Evolutionary conservation across 2,888 invertebrate genomes (phyloP).

Genomic region (Cheilosia urbana): DNA sequence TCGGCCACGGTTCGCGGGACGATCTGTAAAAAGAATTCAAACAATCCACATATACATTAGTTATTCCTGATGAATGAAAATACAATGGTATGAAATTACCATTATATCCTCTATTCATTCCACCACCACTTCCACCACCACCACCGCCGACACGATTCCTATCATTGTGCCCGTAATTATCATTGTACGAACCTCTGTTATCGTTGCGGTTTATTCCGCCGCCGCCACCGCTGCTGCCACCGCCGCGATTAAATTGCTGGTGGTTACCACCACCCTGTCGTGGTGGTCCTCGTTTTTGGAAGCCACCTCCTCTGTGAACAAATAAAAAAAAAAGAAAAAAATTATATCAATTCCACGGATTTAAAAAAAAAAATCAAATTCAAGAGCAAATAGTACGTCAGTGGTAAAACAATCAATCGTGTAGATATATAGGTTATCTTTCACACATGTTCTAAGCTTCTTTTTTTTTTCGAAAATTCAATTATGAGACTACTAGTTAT

Average conservation of each 20-base stretch:
- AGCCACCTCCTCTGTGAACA: conserved; percentile 82
- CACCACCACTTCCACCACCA: conserved; percentile 81
- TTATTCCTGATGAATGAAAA: conserved; percentile 54
- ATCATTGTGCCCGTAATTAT: conserved; percentile 83
- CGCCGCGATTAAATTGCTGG: conserved; percentile 80
- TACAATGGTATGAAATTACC: conserved; percentile 81
- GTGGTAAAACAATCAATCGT: not conserved
- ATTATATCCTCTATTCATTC: conserved; percentile 85
- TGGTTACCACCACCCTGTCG: conserved; percentile 83
- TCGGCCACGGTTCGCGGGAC: conserved; percentile 83
- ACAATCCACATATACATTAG: conserved; percentile 28
- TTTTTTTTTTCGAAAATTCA: too few relatives aligned
- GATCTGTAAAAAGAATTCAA: conserved; percentile 79
- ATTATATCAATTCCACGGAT: not conserved
- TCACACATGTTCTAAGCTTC: not conserved
- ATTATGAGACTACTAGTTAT: too few relatives aligned
- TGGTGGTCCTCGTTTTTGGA: conserved; percentile 83
- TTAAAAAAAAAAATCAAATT: not conserved
- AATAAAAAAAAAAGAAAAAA: conserved; percentile 26
- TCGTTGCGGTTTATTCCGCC: conserved; percentile 73
- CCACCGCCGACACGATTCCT: conserved; percentile 84
- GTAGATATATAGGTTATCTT: not conserved
- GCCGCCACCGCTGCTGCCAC: conserved; percentile 77
- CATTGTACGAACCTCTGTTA: conserved; percentile 84
- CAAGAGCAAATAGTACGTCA: not conserved